Evolutionary conservation across 2,797 vertebrate genomes (phyloP).

Genomic region (Microtus agrestis): DNA sequence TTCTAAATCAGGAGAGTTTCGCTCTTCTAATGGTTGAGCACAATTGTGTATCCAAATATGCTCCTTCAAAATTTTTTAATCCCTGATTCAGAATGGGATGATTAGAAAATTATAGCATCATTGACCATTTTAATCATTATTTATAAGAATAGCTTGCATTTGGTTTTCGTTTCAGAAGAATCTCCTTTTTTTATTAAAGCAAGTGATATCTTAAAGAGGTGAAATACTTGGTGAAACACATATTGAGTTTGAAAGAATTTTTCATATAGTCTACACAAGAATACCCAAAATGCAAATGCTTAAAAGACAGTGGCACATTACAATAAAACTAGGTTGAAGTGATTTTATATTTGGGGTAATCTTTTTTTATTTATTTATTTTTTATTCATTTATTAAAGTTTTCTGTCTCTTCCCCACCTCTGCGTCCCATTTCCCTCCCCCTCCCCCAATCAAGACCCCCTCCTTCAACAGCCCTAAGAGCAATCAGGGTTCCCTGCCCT

Average conservation of each 20-base stretch:
- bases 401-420: no score
- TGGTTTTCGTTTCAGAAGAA: neutral
- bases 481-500: no score
- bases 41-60: neutral
- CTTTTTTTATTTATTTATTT: no score
- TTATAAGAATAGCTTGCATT: neutral
- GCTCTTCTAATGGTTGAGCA: neutral
- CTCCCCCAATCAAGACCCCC: no score
- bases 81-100: neutral
- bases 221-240: neutral
- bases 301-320: slow-evolving; percentile 23
- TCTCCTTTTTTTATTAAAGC: neutral
- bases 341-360: slow-evolving; percentile 12
- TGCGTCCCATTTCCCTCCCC: no score
- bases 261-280: neutral
- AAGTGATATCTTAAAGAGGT: neutral
- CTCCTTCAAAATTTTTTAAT: neutral
- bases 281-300: neutral
- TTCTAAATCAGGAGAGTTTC: neutral
- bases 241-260: slow-evolving; percentile 32
- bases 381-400: no score
- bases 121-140: neutral
- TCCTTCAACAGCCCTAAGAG: no score
- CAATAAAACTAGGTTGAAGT: neutral
- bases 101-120: slow-evolving; percentile 43